Percentiles rank a stretch among this genome's conserved stretches.
Conservation (phyloP, 2,888 invertebrate genomes). For the Thymelicus sylvestris region DNA sequence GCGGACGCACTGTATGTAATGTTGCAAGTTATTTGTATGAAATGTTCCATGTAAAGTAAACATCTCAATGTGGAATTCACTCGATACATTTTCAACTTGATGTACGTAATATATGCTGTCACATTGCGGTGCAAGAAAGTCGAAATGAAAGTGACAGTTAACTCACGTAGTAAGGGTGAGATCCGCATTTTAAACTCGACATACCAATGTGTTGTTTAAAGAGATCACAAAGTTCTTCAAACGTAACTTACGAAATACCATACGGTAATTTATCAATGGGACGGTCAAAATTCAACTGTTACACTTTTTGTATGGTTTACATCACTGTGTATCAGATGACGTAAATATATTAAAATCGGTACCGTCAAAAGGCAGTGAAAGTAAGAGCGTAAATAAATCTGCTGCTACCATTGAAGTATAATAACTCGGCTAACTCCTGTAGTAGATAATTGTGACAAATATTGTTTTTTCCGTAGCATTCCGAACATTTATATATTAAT, state of each 20-base stretch:
- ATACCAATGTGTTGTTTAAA: conserved; percentile 18
- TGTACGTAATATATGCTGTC: conserved; percentile 55
- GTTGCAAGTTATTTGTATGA: background rate
- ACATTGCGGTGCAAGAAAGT: conserved; percentile 39
- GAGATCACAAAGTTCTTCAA: conserved; percentile 5
- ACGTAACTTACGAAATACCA: conserved; percentile 7
- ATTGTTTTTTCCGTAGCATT: background rate
- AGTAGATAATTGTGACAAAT: conserved; percentile 58
- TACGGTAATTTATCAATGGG: background rate
- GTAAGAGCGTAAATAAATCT: conserved; percentile 69
- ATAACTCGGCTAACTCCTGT: conserved; percentile 65
- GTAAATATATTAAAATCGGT: conserved; percentile 41
- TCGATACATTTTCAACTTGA: conserved; percentile 38
- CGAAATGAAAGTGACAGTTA: conserved; percentile 40
- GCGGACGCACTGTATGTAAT: background rate
- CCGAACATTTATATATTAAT: background rate
- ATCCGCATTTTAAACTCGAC: conserved; percentile 52
- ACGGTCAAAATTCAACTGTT: conserved; percentile 26
- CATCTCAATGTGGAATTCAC: conserved; percentile 2
- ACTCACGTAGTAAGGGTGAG: conserved; percentile 51
- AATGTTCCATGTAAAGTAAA: conserved; percentile 1
- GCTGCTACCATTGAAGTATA: conserved; percentile 42
- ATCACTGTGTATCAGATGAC: conserved; percentile 40
- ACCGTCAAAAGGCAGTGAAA: conserved; percentile 65
- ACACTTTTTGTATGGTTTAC: conserved; percentile 37